Percentiles rank a stretch among this genome's conserved stretches.
Evolutionary conservation across 2,888 invertebrate genomes (phyloP).

Genomic region (Stenodema calcarata): DNA sequence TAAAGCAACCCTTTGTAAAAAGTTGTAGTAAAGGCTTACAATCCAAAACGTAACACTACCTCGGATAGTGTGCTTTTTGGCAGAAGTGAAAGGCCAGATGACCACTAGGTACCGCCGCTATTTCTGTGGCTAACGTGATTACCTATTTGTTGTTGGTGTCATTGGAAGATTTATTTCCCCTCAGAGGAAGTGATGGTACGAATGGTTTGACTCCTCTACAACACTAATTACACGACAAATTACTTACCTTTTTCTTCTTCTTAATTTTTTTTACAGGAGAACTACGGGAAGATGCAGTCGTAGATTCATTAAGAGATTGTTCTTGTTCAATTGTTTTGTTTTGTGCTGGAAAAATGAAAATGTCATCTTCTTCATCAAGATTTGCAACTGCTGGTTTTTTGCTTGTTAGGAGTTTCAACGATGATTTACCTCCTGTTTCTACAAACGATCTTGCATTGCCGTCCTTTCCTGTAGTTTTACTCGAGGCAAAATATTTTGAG

Average conservation of each 20-base stretch:
- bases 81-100: no score
- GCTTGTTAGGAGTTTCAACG: neutral
- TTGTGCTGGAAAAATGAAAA: neutral
- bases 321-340: neutral
- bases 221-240: neutral
- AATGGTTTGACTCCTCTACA: no score
- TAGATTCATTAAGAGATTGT: neutral
- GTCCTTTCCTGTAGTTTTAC: neutral
- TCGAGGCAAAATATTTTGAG: conserved; percentile 20
- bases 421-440: neutral
- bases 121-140: no score
- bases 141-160: no score
- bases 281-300: neutral
- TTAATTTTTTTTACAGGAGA: conserved; percentile 13
- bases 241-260: neutral
- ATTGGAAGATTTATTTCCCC: no score
- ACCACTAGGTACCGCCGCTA: no score
- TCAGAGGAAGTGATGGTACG: no score
- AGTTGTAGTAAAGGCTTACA: no score
- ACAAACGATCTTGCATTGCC: neutral
- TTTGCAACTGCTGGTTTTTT: neutral
- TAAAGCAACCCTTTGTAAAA: no score
- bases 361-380: conserved; percentile 6
- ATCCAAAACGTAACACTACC: no score
- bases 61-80: no score